phyloP scores from a whole-genome alignment of 2,797 vertebrate genomes.

The Gouania willdenowi region DNA sequence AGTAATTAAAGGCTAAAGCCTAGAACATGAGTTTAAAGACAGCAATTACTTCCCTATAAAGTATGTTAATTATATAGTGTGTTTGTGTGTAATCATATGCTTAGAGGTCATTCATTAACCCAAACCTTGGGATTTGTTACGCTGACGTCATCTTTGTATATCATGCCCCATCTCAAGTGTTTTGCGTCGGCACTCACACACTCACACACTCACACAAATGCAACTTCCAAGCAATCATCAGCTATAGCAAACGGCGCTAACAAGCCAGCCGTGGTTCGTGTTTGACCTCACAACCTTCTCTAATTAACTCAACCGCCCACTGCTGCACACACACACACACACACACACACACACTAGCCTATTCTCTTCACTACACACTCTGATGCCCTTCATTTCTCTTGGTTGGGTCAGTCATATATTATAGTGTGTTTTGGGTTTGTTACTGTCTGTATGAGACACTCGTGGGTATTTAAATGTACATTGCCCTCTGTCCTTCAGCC shows the following conservation, averaged over 20 bases:
- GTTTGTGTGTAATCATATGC: conserved; percentile 22
- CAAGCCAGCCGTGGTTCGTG: conserved; percentile 3
- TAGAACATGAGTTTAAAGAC: conserved; percentile 28
- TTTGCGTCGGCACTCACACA: not conserved
- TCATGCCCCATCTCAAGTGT: too few relatives aligned
- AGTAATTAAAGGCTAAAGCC: conserved; percentile 41
- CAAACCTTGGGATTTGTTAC: too few relatives aligned
- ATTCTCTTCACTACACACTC: conserved; percentile 9
- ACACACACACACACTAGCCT: too few relatives aligned
- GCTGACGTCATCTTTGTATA: too few relatives aligned
- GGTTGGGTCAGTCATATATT: conserved; percentile 12
- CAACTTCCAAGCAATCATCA: too few relatives aligned
- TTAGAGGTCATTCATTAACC: conserved; percentile 38
- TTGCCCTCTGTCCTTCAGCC: conserved; percentile 44
- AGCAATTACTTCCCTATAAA: conserved; percentile 38
- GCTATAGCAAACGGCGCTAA: not conserved
- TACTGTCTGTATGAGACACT: conserved; percentile 17
- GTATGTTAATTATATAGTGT: conserved; percentile 33
- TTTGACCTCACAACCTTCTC: conserved; percentile 6
- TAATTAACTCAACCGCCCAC: not conserved
- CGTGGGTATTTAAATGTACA: conserved; percentile 44
- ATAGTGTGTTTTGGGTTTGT: conserved; percentile 25
- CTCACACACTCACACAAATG: not conserved
- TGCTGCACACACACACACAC: not conserved
- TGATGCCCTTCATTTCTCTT: conserved; percentile 21